These are phyloP conservation scores for Dusona sp. DNA, from an alignment of 2,888 invertebrate genomes.

Conservation along the genomic window DNA sequence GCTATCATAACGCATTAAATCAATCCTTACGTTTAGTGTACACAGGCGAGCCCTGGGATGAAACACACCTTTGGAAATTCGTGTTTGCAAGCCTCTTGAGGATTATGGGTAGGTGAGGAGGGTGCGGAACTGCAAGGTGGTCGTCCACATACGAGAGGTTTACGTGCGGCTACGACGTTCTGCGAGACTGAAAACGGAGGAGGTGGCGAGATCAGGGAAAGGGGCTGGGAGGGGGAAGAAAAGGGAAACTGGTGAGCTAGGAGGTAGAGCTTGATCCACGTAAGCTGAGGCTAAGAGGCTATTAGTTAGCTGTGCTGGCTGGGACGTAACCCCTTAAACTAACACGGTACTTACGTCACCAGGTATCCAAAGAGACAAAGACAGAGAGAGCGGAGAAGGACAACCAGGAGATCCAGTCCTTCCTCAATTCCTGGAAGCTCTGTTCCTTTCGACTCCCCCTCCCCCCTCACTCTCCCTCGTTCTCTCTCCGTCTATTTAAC, in stretches of 20 bases:
- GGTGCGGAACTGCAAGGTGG: slow-evolving; percentile 40
- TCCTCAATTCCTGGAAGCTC: slow-evolving; percentile 37
- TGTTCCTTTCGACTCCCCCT: slow-evolving; percentile 26
- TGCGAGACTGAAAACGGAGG: slow-evolving; percentile 37
- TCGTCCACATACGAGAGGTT: slow-evolving; percentile 54
- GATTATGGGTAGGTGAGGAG: slow-evolving; percentile 75
- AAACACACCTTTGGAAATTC: slow-evolving; percentile 61
- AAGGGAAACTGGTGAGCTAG: slow-evolving; percentile 60
- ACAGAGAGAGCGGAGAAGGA: slow-evolving; percentile 56
- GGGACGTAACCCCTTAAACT: slow-evolving; percentile 82
- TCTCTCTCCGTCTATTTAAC: slow-evolving; percentile 41
- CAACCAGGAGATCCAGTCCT: slow-evolving; percentile 61
- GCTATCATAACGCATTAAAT: neutral
- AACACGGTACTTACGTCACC: slow-evolving; percentile 81
- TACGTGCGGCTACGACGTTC: slow-evolving; percentile 48
- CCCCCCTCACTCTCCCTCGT: slow-evolving; percentile 27
- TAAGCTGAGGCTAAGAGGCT: slow-evolving; percentile 84
- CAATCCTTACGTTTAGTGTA: neutral
- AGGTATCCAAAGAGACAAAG: slow-evolving; percentile 70
- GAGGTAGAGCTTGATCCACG: slow-evolving; percentile 81
- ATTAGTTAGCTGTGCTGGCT: slow-evolving; percentile 83
- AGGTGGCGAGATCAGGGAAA: neutral
- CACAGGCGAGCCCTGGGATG: slow-evolving; percentile 1
- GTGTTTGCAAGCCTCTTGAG: slow-evolving; percentile 76
- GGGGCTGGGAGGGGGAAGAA: neutral